phyloP scores from a whole-genome alignment of 2,113 vertebrate species.

The Nothoprocta pentlandii region DNA sequence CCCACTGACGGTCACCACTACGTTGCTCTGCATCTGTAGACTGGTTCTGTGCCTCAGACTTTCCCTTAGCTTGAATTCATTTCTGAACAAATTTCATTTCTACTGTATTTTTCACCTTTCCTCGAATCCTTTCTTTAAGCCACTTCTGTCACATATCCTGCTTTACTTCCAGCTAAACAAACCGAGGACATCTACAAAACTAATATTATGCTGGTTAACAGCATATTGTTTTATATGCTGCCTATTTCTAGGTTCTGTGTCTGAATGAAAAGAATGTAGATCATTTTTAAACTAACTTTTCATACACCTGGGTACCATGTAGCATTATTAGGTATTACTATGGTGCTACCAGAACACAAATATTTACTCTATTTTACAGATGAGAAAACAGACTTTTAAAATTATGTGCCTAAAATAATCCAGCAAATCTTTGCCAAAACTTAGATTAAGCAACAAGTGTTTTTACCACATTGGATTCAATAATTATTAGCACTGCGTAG shows the following conservation, averaged over 20 bases:
- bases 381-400: background rate
- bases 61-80: background rate
- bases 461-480: background rate
- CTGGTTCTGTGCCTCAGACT: accelerated
- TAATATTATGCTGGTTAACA: too few species aligned
- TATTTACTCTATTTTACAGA: background rate
- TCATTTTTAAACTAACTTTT: background rate
- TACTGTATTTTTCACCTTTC: background rate
- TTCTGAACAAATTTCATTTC: background rate
- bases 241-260: accelerated
- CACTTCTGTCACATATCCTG: accelerated
- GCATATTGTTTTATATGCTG: background rate
- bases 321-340: background rate
- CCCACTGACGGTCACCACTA: accelerated
- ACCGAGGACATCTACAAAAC: background rate
- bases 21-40: background rate
- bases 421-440: background rate
- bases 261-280: background rate
- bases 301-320: background rate
- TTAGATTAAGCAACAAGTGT: background rate
- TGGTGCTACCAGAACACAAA: background rate
- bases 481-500: background rate
- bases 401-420: background rate
- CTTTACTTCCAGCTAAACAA: background rate
- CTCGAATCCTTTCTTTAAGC: background rate